phyloP scores from a whole-genome alignment of 2,797 vertebrate genomes.

The Clamator glandarius region DNA sequence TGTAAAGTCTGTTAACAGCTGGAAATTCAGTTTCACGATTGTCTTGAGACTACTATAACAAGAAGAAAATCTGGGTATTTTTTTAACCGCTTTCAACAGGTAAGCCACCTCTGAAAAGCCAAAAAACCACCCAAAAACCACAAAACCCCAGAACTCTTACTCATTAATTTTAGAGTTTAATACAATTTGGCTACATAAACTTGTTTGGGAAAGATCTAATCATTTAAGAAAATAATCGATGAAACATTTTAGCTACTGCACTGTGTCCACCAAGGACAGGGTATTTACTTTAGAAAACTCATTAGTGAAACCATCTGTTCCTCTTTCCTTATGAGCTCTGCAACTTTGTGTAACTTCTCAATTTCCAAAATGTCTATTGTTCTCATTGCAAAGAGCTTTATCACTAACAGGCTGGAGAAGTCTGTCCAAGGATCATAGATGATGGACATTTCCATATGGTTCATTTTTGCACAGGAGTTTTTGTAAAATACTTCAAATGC shows the following conservation, averaged over 20 bases:
- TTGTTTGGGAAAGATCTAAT: background rate
- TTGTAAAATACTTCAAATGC: background rate
- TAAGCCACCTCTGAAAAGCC: background rate
- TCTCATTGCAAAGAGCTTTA: background rate
- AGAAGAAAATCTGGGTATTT: background rate
- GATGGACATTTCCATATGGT: background rate
- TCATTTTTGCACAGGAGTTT: background rate
- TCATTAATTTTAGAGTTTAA: background rate
- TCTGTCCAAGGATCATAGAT: background rate
- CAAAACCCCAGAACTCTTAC: background rate
- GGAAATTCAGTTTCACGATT: background rate
- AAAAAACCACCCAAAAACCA: no score
- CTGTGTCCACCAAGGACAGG: conserved; percentile 11
- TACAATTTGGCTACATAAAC: background rate
- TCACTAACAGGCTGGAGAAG: background rate
- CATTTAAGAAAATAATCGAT: background rate
- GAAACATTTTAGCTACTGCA: conserved; percentile 2
- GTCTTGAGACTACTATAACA: background rate
- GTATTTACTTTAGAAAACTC: conserved; percentile 42
- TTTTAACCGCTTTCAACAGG: background rate
- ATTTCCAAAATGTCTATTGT: conserved; percentile 18
- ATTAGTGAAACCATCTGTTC: conserved; percentile 64
- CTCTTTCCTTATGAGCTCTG: conserved; percentile 2
- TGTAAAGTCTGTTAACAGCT: background rate
- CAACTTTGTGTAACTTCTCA: conserved; percentile 36